These are phyloP conservation scores for Laticauda laticaudata DNA, from an alignment of 2,113 vertebrate genomes.

Conservation along the genomic window DNA sequence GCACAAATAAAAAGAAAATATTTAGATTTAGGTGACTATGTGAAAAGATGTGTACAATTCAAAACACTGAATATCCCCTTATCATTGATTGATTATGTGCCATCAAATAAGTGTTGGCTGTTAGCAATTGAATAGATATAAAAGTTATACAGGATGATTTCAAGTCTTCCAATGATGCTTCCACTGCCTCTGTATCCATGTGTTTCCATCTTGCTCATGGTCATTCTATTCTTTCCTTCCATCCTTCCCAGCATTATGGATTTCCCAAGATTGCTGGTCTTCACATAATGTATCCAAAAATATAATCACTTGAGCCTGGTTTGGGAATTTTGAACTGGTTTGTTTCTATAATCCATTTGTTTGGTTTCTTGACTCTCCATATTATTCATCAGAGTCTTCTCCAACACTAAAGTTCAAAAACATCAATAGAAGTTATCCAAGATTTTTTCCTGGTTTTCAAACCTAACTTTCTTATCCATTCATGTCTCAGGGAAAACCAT, in stretches of 20 bases:
- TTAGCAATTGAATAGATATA: background rate
- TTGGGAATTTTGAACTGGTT: background rate
- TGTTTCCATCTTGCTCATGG: background rate
- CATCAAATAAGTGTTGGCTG: background rate
- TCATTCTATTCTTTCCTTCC: background rate
- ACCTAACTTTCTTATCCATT: background rate
- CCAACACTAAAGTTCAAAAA: background rate
- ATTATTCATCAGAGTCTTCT: background rate
- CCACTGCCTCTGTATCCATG: background rate
- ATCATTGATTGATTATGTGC: constrained; percentile 6
- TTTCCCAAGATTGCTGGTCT: background rate
- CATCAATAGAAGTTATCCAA: background rate
- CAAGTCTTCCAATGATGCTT: background rate
- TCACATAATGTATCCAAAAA: background rate
- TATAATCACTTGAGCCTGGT: background rate
- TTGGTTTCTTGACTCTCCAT: background rate
- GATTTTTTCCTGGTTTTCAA: background rate
- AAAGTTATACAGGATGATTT: background rate
- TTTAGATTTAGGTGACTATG: background rate
- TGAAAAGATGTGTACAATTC: background rate
- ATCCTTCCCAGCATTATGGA: background rate
- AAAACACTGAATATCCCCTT: constrained; percentile 14
- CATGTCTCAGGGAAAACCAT: background rate
- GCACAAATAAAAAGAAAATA: background rate
- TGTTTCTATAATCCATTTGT: background rate